Evolutionary conservation across 2,113 vertebrate genomes (phyloP).

Genomic region (Cavia porcellus): DNA sequence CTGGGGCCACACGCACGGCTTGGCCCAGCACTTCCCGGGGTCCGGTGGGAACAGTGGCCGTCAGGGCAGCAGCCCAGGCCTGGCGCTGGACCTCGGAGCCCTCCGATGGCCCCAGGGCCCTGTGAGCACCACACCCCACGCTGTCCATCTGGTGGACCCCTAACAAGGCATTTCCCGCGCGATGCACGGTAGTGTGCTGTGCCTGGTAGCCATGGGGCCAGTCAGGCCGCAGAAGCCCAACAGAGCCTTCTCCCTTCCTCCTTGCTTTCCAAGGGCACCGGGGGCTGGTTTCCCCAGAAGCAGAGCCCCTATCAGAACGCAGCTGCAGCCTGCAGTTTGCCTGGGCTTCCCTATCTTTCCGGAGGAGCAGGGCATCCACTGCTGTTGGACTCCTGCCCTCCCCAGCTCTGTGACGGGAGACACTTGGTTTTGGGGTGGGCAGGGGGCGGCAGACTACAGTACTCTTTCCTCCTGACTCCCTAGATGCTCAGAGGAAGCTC

Average conservation of each 20-base stretch:
- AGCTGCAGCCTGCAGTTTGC: background rate
- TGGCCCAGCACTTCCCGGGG: no score
- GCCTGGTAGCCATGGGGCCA: background rate
- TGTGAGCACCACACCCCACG: background rate
- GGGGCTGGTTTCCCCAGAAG: no score
- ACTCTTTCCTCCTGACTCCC: background rate
- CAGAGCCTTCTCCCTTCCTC: no score
- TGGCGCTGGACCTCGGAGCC: background rate
- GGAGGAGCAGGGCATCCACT: no score
- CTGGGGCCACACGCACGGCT: background rate
- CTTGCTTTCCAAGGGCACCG: background rate
- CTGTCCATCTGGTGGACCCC: no score
- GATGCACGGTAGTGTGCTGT: background rate
- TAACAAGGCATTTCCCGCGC: background rate
- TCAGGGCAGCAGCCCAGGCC: background rate
- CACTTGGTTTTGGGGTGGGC: background rate
- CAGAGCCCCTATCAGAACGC: rapidly evolving
- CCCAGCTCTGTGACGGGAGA: background rate
- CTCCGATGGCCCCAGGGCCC: background rate
- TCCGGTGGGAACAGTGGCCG: no score
- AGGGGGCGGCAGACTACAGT: background rate
- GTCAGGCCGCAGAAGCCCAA: background rate
- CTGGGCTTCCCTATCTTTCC: background rate
- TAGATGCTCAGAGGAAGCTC: constrained; percentile 81
- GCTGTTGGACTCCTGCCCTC: background rate